Conservation (phyloP, 2,888 invertebrate species). For the Oxyscelio sp. region DNA sequence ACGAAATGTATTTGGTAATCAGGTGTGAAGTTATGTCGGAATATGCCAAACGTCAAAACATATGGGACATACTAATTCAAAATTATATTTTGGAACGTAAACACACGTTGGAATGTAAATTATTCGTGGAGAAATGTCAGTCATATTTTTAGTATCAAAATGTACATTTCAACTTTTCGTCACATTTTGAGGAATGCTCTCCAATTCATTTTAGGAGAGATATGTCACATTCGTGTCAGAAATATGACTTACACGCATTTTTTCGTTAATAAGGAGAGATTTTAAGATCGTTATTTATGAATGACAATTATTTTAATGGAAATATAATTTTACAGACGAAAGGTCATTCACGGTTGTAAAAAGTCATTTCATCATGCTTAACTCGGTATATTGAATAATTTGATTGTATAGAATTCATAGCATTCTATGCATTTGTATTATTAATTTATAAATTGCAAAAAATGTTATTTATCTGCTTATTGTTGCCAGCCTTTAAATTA, state of each 20-base stretch:
- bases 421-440: too few relatives aligned
- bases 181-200: slow-evolving; percentile 52
- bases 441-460: too few relatives aligned
- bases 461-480: too few relatives aligned
- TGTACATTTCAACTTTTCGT: slow-evolving; percentile 58
- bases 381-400: too few relatives aligned
- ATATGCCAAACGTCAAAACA: too few relatives aligned
- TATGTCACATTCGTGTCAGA: slow-evolving; percentile 10
- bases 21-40: too few relatives aligned
- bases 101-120: slow-evolving; percentile 55
- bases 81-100: slow-evolving; percentile 39
- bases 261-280: background rate
- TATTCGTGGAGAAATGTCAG: slow-evolving; percentile 44
- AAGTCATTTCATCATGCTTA: too few relatives aligned
- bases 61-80: slow-evolving; percentile 40
- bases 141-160: slow-evolving; percentile 63
- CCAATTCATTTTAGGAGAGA: slow-evolving; percentile 46
- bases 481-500: too few relatives aligned
- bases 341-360: too few relatives aligned
- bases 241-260: background rate
- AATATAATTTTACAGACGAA: background rate
- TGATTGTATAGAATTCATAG: too few relatives aligned
- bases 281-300: background rate
- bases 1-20: too few relatives aligned
- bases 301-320: background rate